A percentile compares a stretch with the other conserved stretches of the same genome.
phyloP scores from a whole-genome alignment of 2,888 invertebrate genomes.

The Carcina quercana region DNA sequence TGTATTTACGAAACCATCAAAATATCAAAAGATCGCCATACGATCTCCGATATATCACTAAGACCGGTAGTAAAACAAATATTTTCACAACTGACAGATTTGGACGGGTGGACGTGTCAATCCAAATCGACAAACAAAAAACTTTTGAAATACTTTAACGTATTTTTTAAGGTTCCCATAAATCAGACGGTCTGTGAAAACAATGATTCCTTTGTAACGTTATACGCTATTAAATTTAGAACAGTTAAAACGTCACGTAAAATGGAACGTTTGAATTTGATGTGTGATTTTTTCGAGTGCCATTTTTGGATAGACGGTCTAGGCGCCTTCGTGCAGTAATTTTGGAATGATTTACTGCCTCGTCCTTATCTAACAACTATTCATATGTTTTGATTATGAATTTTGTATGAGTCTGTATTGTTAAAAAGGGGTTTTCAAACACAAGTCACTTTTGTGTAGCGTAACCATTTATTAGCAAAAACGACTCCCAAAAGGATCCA shows the following conservation, averaged over 20 bases:
- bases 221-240: conserved; percentile 64
- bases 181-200: conserved; percentile 64
- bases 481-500: conserved; percentile 1
- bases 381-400: too few relatives aligned
- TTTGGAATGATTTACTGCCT: conserved; percentile 58
- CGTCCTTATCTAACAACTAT: too few relatives aligned
- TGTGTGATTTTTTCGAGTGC: conserved; percentile 24
- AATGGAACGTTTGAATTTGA: conserved; percentile 29
- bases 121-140: conserved; percentile 21
- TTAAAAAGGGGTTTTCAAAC: too few relatives aligned
- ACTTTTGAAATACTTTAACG: conserved; percentile 22
- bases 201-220: conserved; percentile 70
- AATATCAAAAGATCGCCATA: conserved; percentile 20
- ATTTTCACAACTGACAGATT: conserved; percentile 38
- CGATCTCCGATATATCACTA: conserved; percentile 32
- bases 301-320: conserved; percentile 34
- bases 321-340: conserved; percentile 45
- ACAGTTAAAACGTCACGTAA: conserved; percentile 39
- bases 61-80: conserved; percentile 52
- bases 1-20: conserved; percentile 1
- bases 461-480: too few relatives aligned
- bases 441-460: too few relatives aligned
- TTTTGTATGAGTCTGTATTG: too few relatives aligned
- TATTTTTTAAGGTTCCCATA: conserved; percentile 38
- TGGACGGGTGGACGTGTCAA: conserved; percentile 23